phyloP scores from a whole-genome alignment of 2,797 vertebrate species.

The Apodemus agrarius region DNA sequence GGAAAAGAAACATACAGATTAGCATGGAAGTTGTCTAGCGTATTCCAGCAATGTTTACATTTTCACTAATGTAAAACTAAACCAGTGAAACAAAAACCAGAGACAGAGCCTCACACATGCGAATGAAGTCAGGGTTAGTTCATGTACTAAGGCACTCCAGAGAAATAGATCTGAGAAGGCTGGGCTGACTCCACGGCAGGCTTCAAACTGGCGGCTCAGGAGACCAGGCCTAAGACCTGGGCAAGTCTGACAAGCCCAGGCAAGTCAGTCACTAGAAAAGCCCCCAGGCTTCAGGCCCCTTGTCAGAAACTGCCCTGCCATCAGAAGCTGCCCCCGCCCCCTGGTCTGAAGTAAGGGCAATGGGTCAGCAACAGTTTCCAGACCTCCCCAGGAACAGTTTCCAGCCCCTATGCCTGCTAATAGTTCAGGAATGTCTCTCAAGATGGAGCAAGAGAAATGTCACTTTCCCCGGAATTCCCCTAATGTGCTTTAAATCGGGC shows the following conservation, averaged over 20 bases:
- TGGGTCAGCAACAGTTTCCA: not conserved
- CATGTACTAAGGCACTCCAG: not conserved
- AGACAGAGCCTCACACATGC: not conserved
- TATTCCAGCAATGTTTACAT: constrained; percentile 21
- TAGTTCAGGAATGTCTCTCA: not conserved
- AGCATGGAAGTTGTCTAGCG: not conserved
- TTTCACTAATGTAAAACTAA: not conserved
- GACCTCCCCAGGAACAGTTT: not conserved
- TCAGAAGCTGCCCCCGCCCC: too few relatives aligned
- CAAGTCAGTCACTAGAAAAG: too few relatives aligned
- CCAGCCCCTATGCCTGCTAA: not conserved
- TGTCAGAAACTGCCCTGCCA: too few relatives aligned
- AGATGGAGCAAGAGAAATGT: not conserved
- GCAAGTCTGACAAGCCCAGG: too few relatives aligned
- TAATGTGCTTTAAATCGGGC: not conserved
- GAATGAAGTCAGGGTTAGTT: not conserved
- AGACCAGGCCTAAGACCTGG: too few relatives aligned
- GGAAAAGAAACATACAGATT: not conserved
- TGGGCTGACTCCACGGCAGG: too few relatives aligned
- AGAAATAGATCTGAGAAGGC: not conserved
- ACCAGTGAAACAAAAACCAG: constrained; percentile 11
- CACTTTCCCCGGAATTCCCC: not conserved
- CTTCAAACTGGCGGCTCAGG: too few relatives aligned
- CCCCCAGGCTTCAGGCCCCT: too few relatives aligned
- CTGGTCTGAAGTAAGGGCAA: not conserved